A percentile compares a stretch with the other conserved stretches of the same genome.
Evolutionary conservation across 2,113 vertebrate species (phyloP).

Genomic region (Xenopus borealis): DNA sequence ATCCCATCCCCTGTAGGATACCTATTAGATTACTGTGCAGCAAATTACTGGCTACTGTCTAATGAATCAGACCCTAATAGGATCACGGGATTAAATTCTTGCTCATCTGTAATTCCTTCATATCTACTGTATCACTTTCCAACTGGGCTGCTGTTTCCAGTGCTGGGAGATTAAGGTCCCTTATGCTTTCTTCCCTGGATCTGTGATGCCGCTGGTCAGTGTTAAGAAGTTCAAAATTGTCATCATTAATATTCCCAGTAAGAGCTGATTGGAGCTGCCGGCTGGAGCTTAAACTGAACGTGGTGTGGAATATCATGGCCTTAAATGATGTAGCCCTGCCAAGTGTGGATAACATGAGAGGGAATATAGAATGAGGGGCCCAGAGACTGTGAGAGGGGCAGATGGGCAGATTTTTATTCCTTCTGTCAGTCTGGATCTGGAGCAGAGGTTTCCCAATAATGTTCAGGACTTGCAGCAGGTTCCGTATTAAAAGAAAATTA

Average conservation of each 20-base stretch:
- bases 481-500: too few relatives aligned
- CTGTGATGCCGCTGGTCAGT: slow-evolving; percentile 1
- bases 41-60: too few relatives aligned
- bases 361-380: not conserved
- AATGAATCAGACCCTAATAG: too few relatives aligned
- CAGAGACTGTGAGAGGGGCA: too few relatives aligned
- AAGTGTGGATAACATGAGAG: slow-evolving; percentile 3
- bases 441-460: too few relatives aligned
- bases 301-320: slow-evolving; percentile 18
- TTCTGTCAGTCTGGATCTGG: too few relatives aligned
- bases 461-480: too few relatives aligned
- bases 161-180: slow-evolving; percentile 10
- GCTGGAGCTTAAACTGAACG: not conserved
- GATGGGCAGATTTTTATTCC: too few relatives aligned
- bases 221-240: slow-evolving; percentile 14
- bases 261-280: slow-evolving; percentile 2
- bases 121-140: not conserved
- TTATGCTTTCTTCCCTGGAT: not conserved
- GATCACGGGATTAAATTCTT: too few relatives aligned
- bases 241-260: slow-evolving; percentile 22
- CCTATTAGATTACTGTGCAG: too few relatives aligned
- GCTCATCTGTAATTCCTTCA: slow-evolving; percentile 9
- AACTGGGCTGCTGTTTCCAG: not conserved
- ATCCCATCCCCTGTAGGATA: too few relatives aligned
- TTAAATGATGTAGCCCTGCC: slow-evolving; percentile 6